Base-by-base conservation (phyloP, 2,113 vertebrate species). In the Misgurnus mizolepis region DNA sequence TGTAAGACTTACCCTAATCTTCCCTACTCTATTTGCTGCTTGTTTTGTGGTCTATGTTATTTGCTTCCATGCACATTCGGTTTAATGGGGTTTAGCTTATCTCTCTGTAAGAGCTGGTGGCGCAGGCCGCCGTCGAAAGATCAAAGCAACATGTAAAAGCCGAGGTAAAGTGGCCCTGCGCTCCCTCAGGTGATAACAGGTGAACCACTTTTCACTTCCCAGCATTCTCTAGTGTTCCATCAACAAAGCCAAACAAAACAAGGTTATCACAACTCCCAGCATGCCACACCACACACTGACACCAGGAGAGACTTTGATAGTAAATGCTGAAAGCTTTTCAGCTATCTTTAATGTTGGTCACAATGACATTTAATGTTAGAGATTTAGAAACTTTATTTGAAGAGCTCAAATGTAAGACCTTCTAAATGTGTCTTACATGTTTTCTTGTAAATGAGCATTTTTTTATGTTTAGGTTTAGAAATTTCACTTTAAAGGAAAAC, bases 1-100 rank as follows among this genome's bases (percentile, higher is more conserved):
- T 34, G 27, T 34, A 34, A 34, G 27, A 34, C 27, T 34, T 34
- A 34, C 27, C 27, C 27, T 34, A 34, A 34, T 34, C 27, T 34
- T 3, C 27, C 27, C 27, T 34, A 34, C 27, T 22, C 22, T 22
- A 22, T 22, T 22, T 34, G 27, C 27, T 34, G 27, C 22, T 73
- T 68, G 69, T 68, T 79, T 74, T 65, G 69, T 68, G 41, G 2
- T 7, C 55, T 12, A 7, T 17, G 40, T 22, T 27, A 47, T 60
- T 49, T 64, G 39, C 39, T 43, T 27, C 18, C n/a, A 18, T 68
- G 64, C 55, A 12, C 87, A 84, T 83, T 76, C 55, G 69, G 82
- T 90, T 88, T 91, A 87, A 89, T 88, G 80, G 87, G 86, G 80
- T 91, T 87, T 83, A 84, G 85, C 88, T 90, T 89, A 91, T 91